Conservation (phyloP, 2,888 invertebrate genomes). For the Cerastoderma edule region DNA sequence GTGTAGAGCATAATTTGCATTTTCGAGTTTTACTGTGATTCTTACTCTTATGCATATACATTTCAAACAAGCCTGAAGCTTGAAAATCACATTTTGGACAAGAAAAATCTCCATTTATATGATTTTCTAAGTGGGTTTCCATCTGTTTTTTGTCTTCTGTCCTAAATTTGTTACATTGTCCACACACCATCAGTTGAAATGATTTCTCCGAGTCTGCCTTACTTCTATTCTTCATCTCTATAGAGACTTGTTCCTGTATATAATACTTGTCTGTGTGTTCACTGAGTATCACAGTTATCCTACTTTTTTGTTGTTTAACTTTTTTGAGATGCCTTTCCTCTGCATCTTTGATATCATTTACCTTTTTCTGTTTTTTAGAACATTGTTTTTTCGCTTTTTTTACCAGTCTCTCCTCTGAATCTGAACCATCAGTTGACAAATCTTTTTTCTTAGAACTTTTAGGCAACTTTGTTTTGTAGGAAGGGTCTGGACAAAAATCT, state of each 20-base stretch:
- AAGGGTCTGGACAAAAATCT: neutral
- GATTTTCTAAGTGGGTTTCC: conserved; percentile 25
- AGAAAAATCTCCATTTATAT: conserved; percentile 21
- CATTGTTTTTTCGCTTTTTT: neutral
- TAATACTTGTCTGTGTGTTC: conserved; percentile 21
- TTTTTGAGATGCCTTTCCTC: neutral
- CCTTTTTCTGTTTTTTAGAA: neutral
- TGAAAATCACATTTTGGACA: conserved; percentile 22
- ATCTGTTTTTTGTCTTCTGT: neutral
- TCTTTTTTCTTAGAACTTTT: neutral
- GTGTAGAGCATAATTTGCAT: neutral
- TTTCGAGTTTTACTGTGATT: neutral
- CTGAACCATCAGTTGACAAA: neutral
- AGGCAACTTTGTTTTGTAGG: neutral
- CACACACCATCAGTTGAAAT: conserved; percentile 4
- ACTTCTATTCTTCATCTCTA: neutral
- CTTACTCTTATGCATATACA: conserved; percentile 9
- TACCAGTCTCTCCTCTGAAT: neutral
- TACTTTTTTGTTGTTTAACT: neutral
- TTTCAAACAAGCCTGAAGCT: neutral
- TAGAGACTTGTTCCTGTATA: neutral
- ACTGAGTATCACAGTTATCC: conserved; percentile 1
- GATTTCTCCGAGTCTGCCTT: conserved; percentile 7
- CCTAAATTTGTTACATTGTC: conserved; percentile 8
- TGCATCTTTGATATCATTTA: too few relatives aligned